Conservation (phyloP, 2,888 invertebrate species). For the Lasioglossum leucozonium region DNA sequence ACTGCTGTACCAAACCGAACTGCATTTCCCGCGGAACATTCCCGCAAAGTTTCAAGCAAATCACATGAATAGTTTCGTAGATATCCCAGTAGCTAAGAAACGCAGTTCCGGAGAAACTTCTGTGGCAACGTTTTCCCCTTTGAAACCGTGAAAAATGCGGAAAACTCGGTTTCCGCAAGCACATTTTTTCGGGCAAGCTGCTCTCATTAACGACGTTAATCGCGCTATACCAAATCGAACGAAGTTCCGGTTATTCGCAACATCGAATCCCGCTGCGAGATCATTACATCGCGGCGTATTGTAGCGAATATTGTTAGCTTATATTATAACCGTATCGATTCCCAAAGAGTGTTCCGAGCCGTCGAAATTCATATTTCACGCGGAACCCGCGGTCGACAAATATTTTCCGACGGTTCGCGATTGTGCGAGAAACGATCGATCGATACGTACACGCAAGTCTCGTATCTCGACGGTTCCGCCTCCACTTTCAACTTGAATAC, state of each 20-base stretch:
- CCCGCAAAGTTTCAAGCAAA: neutral
- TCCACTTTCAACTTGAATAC: conserved; percentile 51
- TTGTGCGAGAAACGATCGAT: neutral
- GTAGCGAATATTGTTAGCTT: neutral
- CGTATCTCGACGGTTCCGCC: conserved; percentile 13
- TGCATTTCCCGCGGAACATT: neutral
- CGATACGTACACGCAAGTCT: neutral
- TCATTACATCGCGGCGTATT: neutral
- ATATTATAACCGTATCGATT: neutral
- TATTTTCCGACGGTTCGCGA: neutral
- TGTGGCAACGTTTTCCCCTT: neutral
- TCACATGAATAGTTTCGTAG: neutral
- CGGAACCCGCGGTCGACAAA: neutral
- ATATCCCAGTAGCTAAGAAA: neutral
- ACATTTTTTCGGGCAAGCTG: neutral
- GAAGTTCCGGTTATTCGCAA: neutral
- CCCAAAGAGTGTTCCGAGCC: neutral
- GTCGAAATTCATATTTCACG: neutral
- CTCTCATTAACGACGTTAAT: neutral
- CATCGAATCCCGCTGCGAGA: neutral
- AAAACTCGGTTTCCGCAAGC: neutral
- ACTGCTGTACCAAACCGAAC: neutral
- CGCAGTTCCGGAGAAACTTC: neutral
- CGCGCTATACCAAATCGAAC: neutral
- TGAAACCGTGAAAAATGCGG: neutral